Conservation (phyloP, 2,888 invertebrate genomes). For the Mimumesa dahlbomi region DNA sequence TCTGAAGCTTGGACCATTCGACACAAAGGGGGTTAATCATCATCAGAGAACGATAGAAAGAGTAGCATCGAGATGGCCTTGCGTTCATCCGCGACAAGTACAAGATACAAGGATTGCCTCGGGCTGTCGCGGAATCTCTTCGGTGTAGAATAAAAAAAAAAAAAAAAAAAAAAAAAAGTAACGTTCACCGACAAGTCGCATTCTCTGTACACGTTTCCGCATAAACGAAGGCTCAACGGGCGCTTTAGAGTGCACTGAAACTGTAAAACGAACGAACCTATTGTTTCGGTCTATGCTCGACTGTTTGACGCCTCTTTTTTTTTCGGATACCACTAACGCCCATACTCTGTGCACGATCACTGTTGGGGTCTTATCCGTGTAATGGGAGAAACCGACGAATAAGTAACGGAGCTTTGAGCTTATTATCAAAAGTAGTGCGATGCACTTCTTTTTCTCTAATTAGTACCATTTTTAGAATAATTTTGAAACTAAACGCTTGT, state of each 20-base stretch:
- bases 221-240: constrained; percentile 60
- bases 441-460: too few species aligned
- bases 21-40: constrained; percentile 61
- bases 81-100: constrained; percentile 51
- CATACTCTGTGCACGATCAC: background rate
- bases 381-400: too few species aligned
- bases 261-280: constrained; percentile 60
- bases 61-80: constrained; percentile 29
- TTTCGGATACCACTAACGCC: constrained; percentile 3
- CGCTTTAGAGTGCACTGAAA: constrained; percentile 55
- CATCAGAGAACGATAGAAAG: constrained; percentile 52
- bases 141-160: too few species aligned
- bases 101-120: constrained; percentile 37
- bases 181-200: constrained; percentile 35
- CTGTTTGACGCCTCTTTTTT: constrained; percentile 49
- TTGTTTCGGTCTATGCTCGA: constrained; percentile 54
- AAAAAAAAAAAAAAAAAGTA: constrained; percentile 47
- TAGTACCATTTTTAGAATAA: too few species aligned
- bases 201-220: constrained; percentile 51
- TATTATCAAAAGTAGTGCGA: too few species aligned
- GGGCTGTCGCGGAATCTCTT: constrained; percentile 16
- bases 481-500: too few species aligned
- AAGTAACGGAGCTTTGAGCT: too few species aligned
- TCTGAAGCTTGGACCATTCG: constrained; percentile 23
- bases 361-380: too few species aligned